These are phyloP conservation scores for Syrmaticus mikado DNA, from an alignment of 2,113 vertebrate genomes.

Conservation along the genomic window DNA sequence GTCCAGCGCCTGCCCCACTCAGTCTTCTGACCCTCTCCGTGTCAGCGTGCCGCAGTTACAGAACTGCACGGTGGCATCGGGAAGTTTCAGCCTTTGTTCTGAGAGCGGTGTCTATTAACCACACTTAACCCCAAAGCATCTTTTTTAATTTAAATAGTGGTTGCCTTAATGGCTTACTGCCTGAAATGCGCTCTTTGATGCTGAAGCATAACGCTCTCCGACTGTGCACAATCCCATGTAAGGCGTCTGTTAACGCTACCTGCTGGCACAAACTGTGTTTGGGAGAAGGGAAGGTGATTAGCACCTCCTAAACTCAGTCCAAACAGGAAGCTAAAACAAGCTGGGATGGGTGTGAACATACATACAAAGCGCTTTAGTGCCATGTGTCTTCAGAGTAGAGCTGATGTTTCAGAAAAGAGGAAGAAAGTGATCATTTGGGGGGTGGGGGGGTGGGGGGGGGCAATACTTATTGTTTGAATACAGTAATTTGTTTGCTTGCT, in stretches of 20 bases:
- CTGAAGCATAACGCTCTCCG: constrained; percentile 44
- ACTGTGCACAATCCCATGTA: constrained; percentile 25
- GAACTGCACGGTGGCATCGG: background rate
- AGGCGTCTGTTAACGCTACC: background rate
- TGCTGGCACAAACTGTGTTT: background rate
- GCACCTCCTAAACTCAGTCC: constrained; percentile 12
- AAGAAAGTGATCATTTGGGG: background rate
- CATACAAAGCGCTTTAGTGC: background rate
- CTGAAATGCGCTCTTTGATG: constrained; percentile 34
- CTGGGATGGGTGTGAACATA: background rate
- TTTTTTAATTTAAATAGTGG: constrained; percentile 37
- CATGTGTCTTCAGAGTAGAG: background rate
- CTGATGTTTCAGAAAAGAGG: background rate
- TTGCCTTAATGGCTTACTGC: constrained; percentile 47
- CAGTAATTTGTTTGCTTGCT: too few species aligned
- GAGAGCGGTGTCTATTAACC: constrained; percentile 11
- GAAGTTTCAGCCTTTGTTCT: constrained; percentile 10
- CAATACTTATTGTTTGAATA: background rate
- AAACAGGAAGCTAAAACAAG: constrained; percentile 54
- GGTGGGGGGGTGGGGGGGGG: background rate
- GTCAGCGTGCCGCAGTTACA: background rate
- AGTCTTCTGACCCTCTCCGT: background rate
- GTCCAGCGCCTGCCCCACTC: background rate
- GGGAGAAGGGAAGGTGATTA: constrained; percentile 62
- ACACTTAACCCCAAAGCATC: background rate